phyloP scores from a whole-genome alignment of 2,888 invertebrate genomes.

The Thyatira batis region DNA sequence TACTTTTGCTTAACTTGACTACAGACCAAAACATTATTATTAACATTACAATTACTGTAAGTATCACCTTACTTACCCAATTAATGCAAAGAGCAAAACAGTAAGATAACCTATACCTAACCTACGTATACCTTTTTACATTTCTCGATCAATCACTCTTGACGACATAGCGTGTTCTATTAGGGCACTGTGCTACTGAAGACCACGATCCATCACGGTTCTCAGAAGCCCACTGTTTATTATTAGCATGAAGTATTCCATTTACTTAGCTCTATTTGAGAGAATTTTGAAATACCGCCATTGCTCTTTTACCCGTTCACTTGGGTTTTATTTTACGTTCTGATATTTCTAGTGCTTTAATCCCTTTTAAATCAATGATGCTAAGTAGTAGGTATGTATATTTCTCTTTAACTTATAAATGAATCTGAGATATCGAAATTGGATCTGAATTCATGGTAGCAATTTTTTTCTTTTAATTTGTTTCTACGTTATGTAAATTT shows the following conservation, averaged over 20 bases:
- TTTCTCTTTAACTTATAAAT: no score
- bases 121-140: background rate
- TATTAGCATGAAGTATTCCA: background rate
- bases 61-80: no score
- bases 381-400: no score
- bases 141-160: constrained; percentile 17
- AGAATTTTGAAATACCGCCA: background rate
- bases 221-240: background rate
- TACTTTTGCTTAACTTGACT: no score
- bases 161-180: constrained; percentile 13
- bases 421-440: no score
- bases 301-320: background rate
- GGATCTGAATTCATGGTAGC: no score
- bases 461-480: no score
- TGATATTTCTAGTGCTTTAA: background rate
- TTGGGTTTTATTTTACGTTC: background rate
- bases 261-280: background rate
- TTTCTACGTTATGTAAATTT: no score
- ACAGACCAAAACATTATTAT: no score
- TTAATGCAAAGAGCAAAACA: no score
- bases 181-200: constrained; percentile 15
- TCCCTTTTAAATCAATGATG: no score
- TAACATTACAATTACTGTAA: no score
- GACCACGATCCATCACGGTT: constrained; percentile 26
- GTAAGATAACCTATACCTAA: background rate